phyloP scores from a whole-genome alignment of 2,797 vertebrate genomes.

The Melanotaenia parkinsoni region DNA sequence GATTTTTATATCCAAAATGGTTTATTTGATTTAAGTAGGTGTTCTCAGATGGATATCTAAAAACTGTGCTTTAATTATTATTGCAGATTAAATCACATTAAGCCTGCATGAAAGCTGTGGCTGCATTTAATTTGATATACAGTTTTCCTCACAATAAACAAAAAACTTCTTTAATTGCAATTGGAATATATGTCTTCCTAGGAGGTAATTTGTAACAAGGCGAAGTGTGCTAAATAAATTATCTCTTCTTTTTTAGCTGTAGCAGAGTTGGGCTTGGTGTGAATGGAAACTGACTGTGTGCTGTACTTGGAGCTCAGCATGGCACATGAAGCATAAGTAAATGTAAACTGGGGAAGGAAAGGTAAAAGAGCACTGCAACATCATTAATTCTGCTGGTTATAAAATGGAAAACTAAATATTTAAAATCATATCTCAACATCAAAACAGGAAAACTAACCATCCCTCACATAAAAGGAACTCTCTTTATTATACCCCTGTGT shows the following conservation, averaged over 20 bases:
- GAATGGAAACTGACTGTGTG: slow-evolving; percentile 30
- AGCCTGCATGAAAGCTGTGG: slow-evolving; percentile 28
- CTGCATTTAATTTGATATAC: slow-evolving; percentile 25
- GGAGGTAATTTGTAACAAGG: slow-evolving; percentile 1
- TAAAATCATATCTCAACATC: slow-evolving; percentile 80
- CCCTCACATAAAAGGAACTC: slow-evolving; percentile 80
- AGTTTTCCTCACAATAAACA: slow-evolving; percentile 12
- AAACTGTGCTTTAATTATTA: slow-evolving; percentile 89
- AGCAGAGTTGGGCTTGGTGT: slow-evolving; percentile 22
- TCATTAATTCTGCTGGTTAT: slow-evolving; percentile 78
- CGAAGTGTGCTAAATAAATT: background rate
- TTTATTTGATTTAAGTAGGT: slow-evolving; percentile 88
- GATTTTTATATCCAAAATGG: slow-evolving; percentile 85
- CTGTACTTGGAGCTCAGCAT: slow-evolving; percentile 40
- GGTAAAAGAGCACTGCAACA: slow-evolving; percentile 59
- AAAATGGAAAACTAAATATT: slow-evolving; percentile 86
- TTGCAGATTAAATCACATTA: slow-evolving; percentile 79
- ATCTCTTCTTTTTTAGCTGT: slow-evolving; percentile 33
- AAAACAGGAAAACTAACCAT: slow-evolving; percentile 88
- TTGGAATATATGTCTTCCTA: background rate
- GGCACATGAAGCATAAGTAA: slow-evolving; percentile 38
- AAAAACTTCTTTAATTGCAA: slow-evolving; percentile 13
- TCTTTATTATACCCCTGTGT: slow-evolving; percentile 81
- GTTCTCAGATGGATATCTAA: slow-evolving; percentile 87
- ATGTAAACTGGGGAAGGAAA: slow-evolving; percentile 26